Percentiles rank a stretch among this genome's conserved stretches.
phyloP scores from a whole-genome alignment of 2,888 invertebrate genomes.

The Noctua janthina region DNA sequence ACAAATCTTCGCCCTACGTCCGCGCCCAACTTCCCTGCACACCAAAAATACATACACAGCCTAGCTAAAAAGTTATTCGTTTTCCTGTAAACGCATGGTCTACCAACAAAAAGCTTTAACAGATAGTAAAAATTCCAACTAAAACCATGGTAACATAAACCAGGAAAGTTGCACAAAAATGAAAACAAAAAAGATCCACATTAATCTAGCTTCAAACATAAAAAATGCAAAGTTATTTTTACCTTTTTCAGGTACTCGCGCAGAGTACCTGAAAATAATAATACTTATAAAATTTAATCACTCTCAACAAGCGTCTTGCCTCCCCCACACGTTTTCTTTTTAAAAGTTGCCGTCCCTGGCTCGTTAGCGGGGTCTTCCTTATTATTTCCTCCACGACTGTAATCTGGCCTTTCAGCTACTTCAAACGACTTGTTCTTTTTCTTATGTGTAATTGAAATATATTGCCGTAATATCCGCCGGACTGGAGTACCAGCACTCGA shows the following conservation, averaged over 20 bases:
- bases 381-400: conserved; percentile 88
- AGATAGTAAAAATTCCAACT: conserved; percentile 34
- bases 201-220: conserved; percentile 20
- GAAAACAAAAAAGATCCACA: conserved; percentile 11
- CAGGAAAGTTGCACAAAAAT: conserved; percentile 3
- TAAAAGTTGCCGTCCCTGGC: conserved; percentile 83
- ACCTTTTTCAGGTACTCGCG: conserved; percentile 53
- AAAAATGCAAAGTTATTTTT: conserved; percentile 52
- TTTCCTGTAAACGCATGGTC: conserved; percentile 45
- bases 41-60: conserved; percentile 65
- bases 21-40: conserved; percentile 70
- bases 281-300: conserved; percentile 78
- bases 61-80: conserved; percentile 46
- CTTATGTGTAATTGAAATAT: conserved; percentile 91
- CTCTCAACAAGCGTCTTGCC: conserved; percentile 75
- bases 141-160: conserved; percentile 11
- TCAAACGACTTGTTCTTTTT: conserved; percentile 90
- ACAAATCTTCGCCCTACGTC: conserved; percentile 86
- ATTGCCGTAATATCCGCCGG: conserved; percentile 90
- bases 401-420: conserved; percentile 90
- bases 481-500: conserved; percentile 86
- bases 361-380: conserved; percentile 88
- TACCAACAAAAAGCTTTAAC: conserved; percentile 43
- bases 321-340: conserved; percentile 83
- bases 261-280: conserved; percentile 66